A percentile compares a stretch with the other conserved stretches of the same genome.
Evolutionary conservation across 1,140 invertebrate genomes (phyloP).

Genomic region (Portunus trituberculatus): DNA sequence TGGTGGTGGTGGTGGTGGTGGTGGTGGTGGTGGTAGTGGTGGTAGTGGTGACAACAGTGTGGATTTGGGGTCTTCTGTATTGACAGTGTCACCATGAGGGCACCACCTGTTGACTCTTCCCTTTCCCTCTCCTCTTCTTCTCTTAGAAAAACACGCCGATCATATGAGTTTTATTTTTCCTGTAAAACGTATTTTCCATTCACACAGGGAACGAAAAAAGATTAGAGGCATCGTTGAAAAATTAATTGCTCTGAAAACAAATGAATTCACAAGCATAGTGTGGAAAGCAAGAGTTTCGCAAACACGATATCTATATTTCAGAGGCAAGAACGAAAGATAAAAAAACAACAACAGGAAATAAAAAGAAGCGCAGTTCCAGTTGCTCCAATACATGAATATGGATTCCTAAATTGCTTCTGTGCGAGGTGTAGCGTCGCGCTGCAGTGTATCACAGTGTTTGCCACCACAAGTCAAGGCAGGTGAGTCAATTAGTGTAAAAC

Average conservation of each 20-base stretch:
- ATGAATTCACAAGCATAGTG: not conserved
- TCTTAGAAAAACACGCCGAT: no score
- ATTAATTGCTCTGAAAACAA: not conserved
- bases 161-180: not conserved
- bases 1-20: not conserved
- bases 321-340: not conserved
- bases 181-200: not conserved
- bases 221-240: not conserved
- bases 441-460: not conserved
- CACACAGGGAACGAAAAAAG: not conserved
- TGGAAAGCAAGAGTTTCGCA: not conserved
- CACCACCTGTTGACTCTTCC: no score
- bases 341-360: constrained; percentile 11
- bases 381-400: no score
- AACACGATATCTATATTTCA: not conserved
- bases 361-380: not conserved
- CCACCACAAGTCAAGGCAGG: not conserved
- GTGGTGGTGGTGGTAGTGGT: no score
- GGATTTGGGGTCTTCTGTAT: no score
- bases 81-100: no score
- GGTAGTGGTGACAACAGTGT: no score
- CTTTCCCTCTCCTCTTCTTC: no score
- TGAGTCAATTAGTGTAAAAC: not conserved
- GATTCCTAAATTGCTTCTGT: no score
- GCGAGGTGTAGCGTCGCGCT: not conserved